Conservation (phyloP, 30 jellyfish, hydroid and myxozoan species). For the Hydractinia echinata region DNA sequence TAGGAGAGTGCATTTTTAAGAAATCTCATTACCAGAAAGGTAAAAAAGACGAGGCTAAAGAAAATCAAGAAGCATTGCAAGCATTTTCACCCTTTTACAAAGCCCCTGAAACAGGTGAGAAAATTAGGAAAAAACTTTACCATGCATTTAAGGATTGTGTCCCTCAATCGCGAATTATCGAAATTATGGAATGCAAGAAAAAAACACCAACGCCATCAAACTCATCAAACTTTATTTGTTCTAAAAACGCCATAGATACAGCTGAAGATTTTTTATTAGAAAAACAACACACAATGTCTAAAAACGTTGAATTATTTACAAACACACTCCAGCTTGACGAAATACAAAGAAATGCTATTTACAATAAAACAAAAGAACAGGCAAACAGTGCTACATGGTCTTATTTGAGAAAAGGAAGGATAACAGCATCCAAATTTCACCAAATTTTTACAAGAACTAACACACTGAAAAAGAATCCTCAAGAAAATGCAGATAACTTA, state of each 20-base stretch:
- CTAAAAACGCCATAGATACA: no score
- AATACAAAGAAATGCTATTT: neutral
- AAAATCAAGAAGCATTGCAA: neutral
- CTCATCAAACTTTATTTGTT: no score
- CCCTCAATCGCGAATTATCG: neutral
- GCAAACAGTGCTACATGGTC: neutral
- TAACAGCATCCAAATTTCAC: conserved; percentile 7
- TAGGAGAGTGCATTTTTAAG: no score
- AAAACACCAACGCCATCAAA: neutral
- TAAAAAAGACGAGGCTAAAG: no score
- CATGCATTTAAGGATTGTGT: neutral
- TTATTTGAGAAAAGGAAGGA: neutral
- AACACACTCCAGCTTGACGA: neutral
- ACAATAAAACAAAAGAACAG: neutral
- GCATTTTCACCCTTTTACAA: neutral
- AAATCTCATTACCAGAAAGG: no score
- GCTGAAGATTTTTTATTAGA: neutral
- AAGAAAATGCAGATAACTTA: neutral
- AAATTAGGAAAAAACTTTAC: neutral
- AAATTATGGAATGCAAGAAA: neutral
- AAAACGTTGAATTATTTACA: neutral
- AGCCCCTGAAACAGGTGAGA: neutral
- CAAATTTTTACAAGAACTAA: neutral
- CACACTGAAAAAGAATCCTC: neutral
- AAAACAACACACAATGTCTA: neutral